Evolutionary conservation across 2,888 invertebrate genomes (phyloP), one percentile per base, ranked within the genome.

Genomic region (Macroteleia sp.): DNA sequence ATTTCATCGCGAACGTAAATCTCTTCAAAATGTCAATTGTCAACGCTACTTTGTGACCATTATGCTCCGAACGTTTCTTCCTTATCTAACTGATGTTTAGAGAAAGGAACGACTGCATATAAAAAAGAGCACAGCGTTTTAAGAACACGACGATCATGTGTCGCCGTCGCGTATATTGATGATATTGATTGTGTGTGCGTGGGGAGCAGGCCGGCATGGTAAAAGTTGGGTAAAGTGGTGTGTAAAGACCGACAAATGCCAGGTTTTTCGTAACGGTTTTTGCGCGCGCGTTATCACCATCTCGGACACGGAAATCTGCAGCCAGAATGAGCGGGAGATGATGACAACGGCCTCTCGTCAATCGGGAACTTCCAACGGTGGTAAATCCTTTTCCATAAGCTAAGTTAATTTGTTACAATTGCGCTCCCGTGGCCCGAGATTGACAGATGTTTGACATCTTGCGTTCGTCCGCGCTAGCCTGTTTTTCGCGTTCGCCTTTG

Each of bases 341-440:
- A 91, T 91, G 90, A 88, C 89, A 81, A 86, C 85, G 84, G 88
- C 86, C 62, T 87, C 88, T 84, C 86, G 88, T 81, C 88, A 87
- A 80, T 81, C 86, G 79, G 88, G 83, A 82, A 85, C 88, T 84
- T 85, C 89, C 82, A 88, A 87, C 85, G 88, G 86, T 87, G 89
- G 89, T 90, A 89, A 88, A 85, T 64, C 46, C 20, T 69, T 30
- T 61, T 54, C 9, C 57, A 32, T 64, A 56, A 56, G 14, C 22
- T 8, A n/a, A 17, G 22, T 46, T 30, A 42, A 44, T 44, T 39
- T 30, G 20, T 59, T 36, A 34, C 57, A 73, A 52, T 30, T 22
- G 8, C 30, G 44, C 44, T 34, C 39, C 8, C 9, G 54, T 4
- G 10, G 6, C 8, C 8, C 42, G 16, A 28, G 16, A 59, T 73